Percentiles rank a stretch among this genome's conserved stretches.
These are phyloP conservation scores for Aphaenogaster floridana DNA, from an alignment of 1,140 invertebrate genomes.

Conservation along the genomic window DNA sequence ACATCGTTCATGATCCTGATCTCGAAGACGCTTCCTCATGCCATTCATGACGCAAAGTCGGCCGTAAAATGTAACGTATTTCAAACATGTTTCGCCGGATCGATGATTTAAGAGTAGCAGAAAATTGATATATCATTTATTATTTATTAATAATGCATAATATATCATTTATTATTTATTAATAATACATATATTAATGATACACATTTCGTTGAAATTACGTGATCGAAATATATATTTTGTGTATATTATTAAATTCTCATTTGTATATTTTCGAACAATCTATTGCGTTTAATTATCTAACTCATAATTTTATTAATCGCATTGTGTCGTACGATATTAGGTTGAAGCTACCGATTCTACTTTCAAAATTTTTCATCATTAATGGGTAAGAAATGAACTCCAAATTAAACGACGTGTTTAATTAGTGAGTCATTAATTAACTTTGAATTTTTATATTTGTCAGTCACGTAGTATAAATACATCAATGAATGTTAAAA, in stretches of 20 bases:
- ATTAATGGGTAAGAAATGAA: background rate
- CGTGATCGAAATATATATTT: background rate
- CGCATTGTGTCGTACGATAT: background rate
- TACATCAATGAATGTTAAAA: background rate
- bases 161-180: background rate
- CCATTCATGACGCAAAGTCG: slow-evolving; percentile 5
- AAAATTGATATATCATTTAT: slow-evolving; percentile 10
- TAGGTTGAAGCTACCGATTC: background rate
- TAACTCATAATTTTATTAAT: background rate
- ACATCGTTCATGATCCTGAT: slow-evolving; percentile 25
- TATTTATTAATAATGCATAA: background rate
- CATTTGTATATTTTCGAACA: background rate
- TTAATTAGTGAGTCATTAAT: background rate
- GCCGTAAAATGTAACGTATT: slow-evolving; percentile 33
- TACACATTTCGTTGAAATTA: background rate
- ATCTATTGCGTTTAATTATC: background rate
- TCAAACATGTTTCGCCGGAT: background rate
- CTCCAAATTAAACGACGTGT: background rate
- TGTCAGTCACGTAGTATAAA: background rate
- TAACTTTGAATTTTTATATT: background rate
- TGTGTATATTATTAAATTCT: background rate
- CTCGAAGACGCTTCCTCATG: slow-evolving; percentile 51
- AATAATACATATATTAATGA: background rate
- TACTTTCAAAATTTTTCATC: background rate
- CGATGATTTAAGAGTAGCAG: background rate